Base-by-base conservation (phyloP, 2,797 vertebrate genomes). In the Austrolebias charrua region DNA sequence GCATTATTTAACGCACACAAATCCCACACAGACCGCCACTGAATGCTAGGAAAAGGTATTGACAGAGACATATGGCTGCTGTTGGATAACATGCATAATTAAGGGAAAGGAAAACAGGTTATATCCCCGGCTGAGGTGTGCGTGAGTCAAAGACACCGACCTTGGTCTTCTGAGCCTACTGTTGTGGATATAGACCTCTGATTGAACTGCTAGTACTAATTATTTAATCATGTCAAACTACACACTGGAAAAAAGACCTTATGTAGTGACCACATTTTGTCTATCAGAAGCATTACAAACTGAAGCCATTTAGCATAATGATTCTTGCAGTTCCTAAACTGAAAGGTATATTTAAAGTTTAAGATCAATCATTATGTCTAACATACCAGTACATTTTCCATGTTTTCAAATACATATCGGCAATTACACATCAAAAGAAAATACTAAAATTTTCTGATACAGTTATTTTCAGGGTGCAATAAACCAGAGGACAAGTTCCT, bases 1-100 rank as follows among this genome's bases (percentile, higher is more conserved):
- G 90, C 90, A 92, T 93, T 94, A 93, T 92, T 93, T 93, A 92
- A 91, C 82, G 78, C 90, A 89, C 88, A 92, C 91, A 89, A 89
- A 92, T 91, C 88, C 90, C 90, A 85, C 88, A 91, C 88, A 85
- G 86, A 84, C 86, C 58, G 64, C 79, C 82, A 64, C 81, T 88
- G 87, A 84, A 90, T 78, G 75, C 82, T 76, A 84, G 89, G 82
- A 90, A 91, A 92, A 86, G 86, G 89, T 90, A 90, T 89, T 92
- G 92, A 92, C 91, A 90, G 86, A 92, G 90, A 92, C 89, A 84
- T 92, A 92, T 92, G 90, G 90, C 81, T 88, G 81, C 78, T 77
- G 80, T 78, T 80, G 86, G 86, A 90, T 85, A 88, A 84, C 86
- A 86, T 88, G 88, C 90, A 92, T 94, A 92, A 93, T 91, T 90